A percentile compares a stretch with the other conserved stretches of the same genome.
Evolutionary conservation across 2,113 vertebrate genomes (phyloP).

Genomic region (Stigmatopora argus): DNA sequence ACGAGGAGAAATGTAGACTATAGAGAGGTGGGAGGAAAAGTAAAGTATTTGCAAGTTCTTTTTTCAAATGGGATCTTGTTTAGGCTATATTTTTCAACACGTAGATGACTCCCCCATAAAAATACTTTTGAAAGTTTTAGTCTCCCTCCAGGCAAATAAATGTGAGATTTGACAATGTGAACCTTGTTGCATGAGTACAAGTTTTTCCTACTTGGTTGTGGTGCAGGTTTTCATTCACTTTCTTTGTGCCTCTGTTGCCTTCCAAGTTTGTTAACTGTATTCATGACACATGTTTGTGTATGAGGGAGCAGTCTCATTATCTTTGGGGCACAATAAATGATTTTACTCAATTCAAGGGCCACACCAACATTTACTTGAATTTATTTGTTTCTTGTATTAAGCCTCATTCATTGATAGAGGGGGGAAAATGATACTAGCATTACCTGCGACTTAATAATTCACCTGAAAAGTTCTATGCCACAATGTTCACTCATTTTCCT

Average conservation of each 20-base stretch:
- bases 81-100: conserved; percentile 3
- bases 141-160: neutral
- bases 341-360: no score
- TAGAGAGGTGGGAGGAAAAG: conserved; percentile 37
- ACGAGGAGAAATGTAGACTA: conserved; percentile 39
- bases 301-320: conserved; percentile 54
- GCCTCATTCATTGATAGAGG: no score
- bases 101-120: neutral
- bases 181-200: conserved; percentile 8
- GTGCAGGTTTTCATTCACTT: conserved; percentile 50
- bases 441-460: no score
- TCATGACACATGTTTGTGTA: conserved; percentile 49
- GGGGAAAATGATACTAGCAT: no score
- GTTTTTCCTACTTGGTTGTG: conserved; percentile 24
- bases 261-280: conserved; percentile 54
- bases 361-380: no score
- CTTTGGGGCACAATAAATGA: neutral
- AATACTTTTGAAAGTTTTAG: conserved; percentile 6
- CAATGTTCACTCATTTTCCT: no score
- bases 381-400: no score
- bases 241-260: conserved; percentile 41
- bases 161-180: conserved; percentile 15
- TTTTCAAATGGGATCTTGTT: conserved; percentile 15
- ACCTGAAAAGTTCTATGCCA: no score
- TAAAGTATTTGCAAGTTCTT: conserved; percentile 12